Evolutionary conservation across 2,888 invertebrate genomes (phyloP), one percentile per base, ranked within the genome.

Genomic region (Heteromyza rotundicornis): DNA sequence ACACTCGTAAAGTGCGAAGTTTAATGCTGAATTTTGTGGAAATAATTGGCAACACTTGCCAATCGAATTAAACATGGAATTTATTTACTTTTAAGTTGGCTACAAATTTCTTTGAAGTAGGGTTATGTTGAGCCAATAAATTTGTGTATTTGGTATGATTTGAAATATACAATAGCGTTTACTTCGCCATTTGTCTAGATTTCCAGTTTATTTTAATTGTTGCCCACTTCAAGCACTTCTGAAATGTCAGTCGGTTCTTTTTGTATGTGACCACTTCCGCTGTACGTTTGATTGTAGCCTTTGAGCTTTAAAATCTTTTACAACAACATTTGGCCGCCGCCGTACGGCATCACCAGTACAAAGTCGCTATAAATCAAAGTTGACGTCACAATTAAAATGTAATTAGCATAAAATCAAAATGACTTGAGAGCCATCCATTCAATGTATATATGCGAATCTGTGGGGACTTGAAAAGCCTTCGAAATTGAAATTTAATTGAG

Each of bases 401-500:
- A 62, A 62, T 62, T 62, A 62, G 62, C 57, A 32, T 53, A 49
- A 19, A 47, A 49, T 32, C 14, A n/a, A 40, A 40, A 40, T 40
- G 14, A n/a, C 40, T n/a, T 27, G 27, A 7, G 3, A 40, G 40
- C n/a, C 14, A 40, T 40, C 3, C 40, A 10, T 27, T 40, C n/a
- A n/a, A n/a, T 40, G 40, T 40, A 40, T 40, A n/a, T 40, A 40
- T 40, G 16, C 3, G 19, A 2, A 16, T 23, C 17, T 49, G 12
- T 35, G n/a, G n/a, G n/a, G 40, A 60, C 55, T 36, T 50, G 50
- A 55, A 55, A n/a, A 49, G 49, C 22, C 17, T 17, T 27, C 24
- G 8, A 62, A 62, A 62, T 57, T 57, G 53, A 57, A 57, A 57
- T 57, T 57, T 62, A 62, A 62, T 62, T 53, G 62, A 61, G 53